Percentiles rank a stretch among this genome's conserved stretches.
Conservation (phyloP, 2,888 invertebrate species). For the Drosophila pseudotakahashii region DNA sequence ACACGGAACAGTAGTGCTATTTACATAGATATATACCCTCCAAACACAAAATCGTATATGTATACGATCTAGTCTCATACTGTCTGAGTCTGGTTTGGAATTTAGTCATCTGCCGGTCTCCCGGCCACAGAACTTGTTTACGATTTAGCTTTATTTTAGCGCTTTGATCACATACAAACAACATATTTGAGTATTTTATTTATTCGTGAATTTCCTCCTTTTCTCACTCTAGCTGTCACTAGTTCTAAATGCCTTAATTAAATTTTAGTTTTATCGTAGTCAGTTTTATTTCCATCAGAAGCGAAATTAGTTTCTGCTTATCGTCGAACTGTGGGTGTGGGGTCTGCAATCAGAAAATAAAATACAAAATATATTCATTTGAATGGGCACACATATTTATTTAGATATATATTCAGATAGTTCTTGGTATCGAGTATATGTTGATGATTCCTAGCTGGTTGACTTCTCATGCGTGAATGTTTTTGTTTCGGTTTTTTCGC, state of each 20-base stretch:
- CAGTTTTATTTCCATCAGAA: conserved; percentile 35
- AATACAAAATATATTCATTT: conserved; percentile 23
- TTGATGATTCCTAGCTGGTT: conserved; percentile 24
- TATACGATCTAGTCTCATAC: conserved; percentile 26
- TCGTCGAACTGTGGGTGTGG: conserved; percentile 28
- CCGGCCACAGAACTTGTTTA: conserved; percentile 51
- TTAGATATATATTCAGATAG: conserved; percentile 10
- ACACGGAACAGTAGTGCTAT: conserved; percentile 55
- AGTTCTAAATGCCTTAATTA: conserved; percentile 60
- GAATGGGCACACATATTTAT: background rate
- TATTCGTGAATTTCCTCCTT: conserved; percentile 11
- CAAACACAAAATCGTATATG: conserved; percentile 8
- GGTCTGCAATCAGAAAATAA: conserved; percentile 31
- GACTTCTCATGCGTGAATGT: conserved; percentile 66
- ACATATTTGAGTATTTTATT: conserved; percentile 23
- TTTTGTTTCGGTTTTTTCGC: conserved; percentile 26
- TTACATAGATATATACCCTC: conserved; percentile 1
- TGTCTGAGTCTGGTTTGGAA: conserved; percentile 60
- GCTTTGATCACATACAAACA: conserved; percentile 5
- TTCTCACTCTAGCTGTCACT: conserved; percentile 7
- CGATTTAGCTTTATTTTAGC: conserved; percentile 16
- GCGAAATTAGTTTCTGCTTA: conserved; percentile 40
- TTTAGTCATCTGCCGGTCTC: conserved; percentile 46
- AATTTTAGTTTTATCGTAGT: conserved; percentile 55
- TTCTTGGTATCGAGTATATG: conserved; percentile 12